Base-by-base conservation (phyloP, 2,888 invertebrate genomes). In the Chamaedrilus cognettii region DNA sequence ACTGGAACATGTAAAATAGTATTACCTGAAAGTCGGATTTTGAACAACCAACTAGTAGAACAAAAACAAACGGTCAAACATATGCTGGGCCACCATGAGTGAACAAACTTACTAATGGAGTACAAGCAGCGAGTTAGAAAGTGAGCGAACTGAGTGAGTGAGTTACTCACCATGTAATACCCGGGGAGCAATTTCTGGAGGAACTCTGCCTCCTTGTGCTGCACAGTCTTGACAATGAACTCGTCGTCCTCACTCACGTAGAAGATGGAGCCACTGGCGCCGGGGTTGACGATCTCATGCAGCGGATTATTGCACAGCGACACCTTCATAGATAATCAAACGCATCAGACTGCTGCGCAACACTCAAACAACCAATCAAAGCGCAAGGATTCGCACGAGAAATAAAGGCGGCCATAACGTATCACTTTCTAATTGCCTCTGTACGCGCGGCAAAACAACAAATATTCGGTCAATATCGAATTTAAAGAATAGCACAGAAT, bases 221-320 rank as follows among this genome's bases (percentile, higher is more conserved):
- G 95, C 72, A 99, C 96, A 71, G 99, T 99, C 88, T 99, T 99
- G 79, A 99, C 96, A 82, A 99, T 99, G 86, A 99, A 99, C 86
- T 99, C 97, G 86, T 99, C 99, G 86, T 99, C 99, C 80, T 91
- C 90, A 31, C 96, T 96, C 82, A 97, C 88, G 87, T 99, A 99
- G 88, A 99, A 99, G 84, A 99, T 97, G 83, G 96, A 96, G 69
- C 99, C 99, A 82, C 97, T 97, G 65, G 99, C 99, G 76, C 99
- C 99, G 35, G 99, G 98, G 87, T 99, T 99, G 77, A 96, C 94
- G 77, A 99, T 86, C 86, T 99, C 99, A 78, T 93, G 88, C 76
- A 99, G 86, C 1, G 96, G 92, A 60, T 94, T 90, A 84, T 94
- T 94, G 87, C 98, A 98, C 89, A 99, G 91, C 70, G 98, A 99